Conservation (phyloP, 2,888 invertebrate species). For the Leucophenga montana region DNA sequence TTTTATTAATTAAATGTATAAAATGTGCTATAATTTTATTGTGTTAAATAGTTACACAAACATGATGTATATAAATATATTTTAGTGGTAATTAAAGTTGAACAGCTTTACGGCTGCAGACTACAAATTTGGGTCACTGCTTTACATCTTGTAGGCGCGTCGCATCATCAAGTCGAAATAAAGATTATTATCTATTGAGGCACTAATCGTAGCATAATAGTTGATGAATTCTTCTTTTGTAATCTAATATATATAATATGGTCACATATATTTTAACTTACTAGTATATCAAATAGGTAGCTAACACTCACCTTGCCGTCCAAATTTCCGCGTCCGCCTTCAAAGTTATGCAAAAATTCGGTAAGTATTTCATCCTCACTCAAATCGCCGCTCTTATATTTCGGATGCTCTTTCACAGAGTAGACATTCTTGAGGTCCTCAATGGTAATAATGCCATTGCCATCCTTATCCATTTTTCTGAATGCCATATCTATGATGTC, state of each 20-base stretch:
- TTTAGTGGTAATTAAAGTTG: no score
- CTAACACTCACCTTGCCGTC: conserved; percentile 82
- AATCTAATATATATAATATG: no score
- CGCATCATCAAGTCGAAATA: conserved; percentile 98
- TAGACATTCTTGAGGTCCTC: conserved; percentile 87
- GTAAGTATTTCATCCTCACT: conserved; percentile 87
- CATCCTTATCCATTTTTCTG: conserved; percentile 88
- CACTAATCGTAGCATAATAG: conserved; percentile 95
- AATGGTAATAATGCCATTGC: conserved; percentile 85
- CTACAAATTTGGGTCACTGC: background rate
- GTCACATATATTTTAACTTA: no score
- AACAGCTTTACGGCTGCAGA: no score
- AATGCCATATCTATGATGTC: conserved; percentile 88
- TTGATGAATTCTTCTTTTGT: conserved; percentile 94
- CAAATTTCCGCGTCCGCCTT: conserved; percentile 77
- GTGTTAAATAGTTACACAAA: no score
- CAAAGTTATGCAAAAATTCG: conserved; percentile 89
- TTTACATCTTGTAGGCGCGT: conserved; percentile 89
- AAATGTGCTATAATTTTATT: no score
- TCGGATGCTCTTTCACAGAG: conserved; percentile 86
- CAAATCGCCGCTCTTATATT: conserved; percentile 90
- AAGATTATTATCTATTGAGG: conserved; percentile 93
- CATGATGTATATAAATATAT: no score
- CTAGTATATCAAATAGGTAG: background rate
- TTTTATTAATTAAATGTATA: no score